Percentiles rank a stretch among this genome's conserved stretches.
phyloP scores from a whole-genome alignment of 1,140 invertebrate genomes.

The Oryzaephilus surinamensis region DNA sequence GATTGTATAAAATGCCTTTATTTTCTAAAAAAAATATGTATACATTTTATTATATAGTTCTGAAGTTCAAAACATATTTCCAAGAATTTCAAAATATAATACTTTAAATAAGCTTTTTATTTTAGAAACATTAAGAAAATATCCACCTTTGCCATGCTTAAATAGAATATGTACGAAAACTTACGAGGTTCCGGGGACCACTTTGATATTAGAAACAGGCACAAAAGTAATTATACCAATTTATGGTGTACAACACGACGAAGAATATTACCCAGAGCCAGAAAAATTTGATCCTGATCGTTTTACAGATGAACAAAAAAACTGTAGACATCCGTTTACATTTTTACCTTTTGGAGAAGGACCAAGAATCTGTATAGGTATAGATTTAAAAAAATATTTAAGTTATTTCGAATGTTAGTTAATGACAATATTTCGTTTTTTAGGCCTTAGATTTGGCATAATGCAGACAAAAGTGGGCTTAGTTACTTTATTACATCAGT shows the following conservation, averaged over 20 bases:
- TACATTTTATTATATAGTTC: no score
- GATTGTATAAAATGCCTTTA: no score
- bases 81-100: not conserved
- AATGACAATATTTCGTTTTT: not conserved
- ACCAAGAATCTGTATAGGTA: conserved; percentile 9
- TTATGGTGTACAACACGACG: conserved; percentile 47
- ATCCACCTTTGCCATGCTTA: conserved; percentile 39
- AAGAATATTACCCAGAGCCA: conserved; percentile 28
- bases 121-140: conserved; percentile 45
- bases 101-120: conserved; percentile 5
- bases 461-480: not conserved
- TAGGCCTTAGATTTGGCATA: conserved; percentile 1
- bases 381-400: not conserved
- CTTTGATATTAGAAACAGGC: conserved; percentile 25
- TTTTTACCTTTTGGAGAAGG: conserved; percentile 5
- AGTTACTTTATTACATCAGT: conserved; percentile 1
- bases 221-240: conserved; percentile 36
- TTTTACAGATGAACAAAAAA: conserved; percentile 13
- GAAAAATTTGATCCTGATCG: conserved; percentile 18
- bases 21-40: no score
- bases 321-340: conserved; percentile 19
- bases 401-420: no score
- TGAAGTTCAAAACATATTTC: no score
- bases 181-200: conserved; percentile 28
- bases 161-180: conserved; percentile 42